Base-by-base conservation (phyloP, 2,113 vertebrate genomes). In the Cavia aperea region DNA sequence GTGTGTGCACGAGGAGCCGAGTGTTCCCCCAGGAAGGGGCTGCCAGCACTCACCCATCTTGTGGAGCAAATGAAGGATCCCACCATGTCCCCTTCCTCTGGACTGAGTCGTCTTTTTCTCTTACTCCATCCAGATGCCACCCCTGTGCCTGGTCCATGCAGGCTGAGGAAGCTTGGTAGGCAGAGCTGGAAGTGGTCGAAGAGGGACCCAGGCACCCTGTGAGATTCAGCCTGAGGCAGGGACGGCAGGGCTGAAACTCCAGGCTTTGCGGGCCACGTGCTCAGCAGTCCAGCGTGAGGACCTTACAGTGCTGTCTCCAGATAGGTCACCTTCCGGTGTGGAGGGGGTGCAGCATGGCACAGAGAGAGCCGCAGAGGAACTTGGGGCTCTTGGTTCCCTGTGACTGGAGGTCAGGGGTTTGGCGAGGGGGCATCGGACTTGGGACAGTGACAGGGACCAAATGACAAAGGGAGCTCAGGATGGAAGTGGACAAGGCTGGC, bases 181-280 rank as follows among this genome's bases (percentile, higher is more conserved):
- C 79, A 91, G 79, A 36, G 58, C 46, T 49, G 26, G 43, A 56
- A 49, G 33, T 12, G 8, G 51, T 77, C 85, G 5, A 24, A 49
- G 18, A 54, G 31, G 43, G 9, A 15, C 39, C 26, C 9, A 10
- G 31, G 21, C 36, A 15, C 36, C n/a, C 23, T 10, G 19, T 24
- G 91, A 33, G 7, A 83, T 39, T 3, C 10, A 39, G 29, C 85
- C 86, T 0, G 1, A 51, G 65, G 24, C 60, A 0, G 1, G 51
- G 31, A 24, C 4, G 54, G 31, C 29, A 16, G 29, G 49, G 49
- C 43, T 7, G 73, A 49, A 46, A 14, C 46, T 77, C 43, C 26
- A 15, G 79, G 24, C n/a, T 12, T 56, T 7, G 6, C 31, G 49
- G 77, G 13, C n/a, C 39, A 0, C 0, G 8, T 24, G 26, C 33